Evolutionary conservation across 2,113 vertebrate species (phyloP).

Genomic region (Callospermophilus lateralis): DNA sequence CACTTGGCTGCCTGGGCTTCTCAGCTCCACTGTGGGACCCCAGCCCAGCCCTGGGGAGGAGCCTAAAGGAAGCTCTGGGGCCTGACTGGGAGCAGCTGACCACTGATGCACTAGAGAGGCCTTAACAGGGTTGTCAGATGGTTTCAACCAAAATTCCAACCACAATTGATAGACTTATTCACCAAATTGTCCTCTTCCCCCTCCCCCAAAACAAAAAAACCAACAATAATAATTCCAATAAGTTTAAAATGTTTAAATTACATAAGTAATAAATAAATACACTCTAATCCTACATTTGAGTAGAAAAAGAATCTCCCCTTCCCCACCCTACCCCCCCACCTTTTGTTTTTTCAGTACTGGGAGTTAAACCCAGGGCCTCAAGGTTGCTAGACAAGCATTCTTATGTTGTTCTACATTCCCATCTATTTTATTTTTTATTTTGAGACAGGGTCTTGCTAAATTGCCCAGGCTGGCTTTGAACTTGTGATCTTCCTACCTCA

Average conservation of each 20-base stretch:
- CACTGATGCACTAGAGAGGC: not conserved
- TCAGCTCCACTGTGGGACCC: not conserved
- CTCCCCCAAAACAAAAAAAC: not conserved
- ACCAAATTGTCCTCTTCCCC: too few relatives aligned
- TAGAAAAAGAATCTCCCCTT: not conserved
- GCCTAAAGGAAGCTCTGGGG: not conserved
- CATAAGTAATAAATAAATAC: not conserved
- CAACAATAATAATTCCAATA: not conserved
- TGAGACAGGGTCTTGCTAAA: too few relatives aligned
- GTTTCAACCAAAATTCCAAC: not conserved
- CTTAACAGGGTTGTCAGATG: too few relatives aligned
- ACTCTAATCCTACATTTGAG: not conserved
- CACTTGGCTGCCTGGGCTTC: rapidly evolving
- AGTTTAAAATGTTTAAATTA: not conserved
- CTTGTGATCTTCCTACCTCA: too few relatives aligned
- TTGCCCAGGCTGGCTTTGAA: too few relatives aligned
- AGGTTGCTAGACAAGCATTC: too few relatives aligned
- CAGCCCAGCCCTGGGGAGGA: not conserved
- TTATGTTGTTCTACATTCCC: not conserved
- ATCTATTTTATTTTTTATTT: not conserved
- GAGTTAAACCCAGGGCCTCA: too few relatives aligned
- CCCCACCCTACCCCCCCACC: rapidly evolving
- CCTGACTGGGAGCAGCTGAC: not conserved
- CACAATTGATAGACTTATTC: too few relatives aligned
- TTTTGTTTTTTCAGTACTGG: not conserved